Evolutionary conservation across 2,888 invertebrate genomes (phyloP).

Genomic region (Pterobdella sp.): DNA sequence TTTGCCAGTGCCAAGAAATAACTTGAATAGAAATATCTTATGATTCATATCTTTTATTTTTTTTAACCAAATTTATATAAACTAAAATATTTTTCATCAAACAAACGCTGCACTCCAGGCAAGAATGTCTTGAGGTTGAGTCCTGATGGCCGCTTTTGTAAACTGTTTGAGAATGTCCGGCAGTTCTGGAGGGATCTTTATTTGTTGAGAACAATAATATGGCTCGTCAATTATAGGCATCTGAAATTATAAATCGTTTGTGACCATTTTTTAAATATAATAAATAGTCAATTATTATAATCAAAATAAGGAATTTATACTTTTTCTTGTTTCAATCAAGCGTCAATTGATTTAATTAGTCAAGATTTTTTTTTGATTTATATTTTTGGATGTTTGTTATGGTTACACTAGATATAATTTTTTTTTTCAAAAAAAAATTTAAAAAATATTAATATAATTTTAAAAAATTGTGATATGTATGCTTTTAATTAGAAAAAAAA

Average conservation of each 20-base stretch:
- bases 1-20: slow-evolving; percentile 68
- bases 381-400: too few relatives aligned
- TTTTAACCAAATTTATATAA: background rate
- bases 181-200: slow-evolving; percentile 71
- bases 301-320: too few relatives aligned
- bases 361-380: too few relatives aligned
- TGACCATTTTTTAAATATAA: background rate
- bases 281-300: background rate
- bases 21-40: slow-evolving; percentile 38
- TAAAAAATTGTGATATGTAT: background rate
- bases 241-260: slow-evolving; percentile 6
- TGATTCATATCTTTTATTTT: background rate
- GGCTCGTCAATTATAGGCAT: slow-evolving; percentile 56
- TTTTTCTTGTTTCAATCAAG: too few relatives aligned
- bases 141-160: slow-evolving; percentile 81
- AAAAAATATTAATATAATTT: too few relatives aligned
- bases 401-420: too few relatives aligned
- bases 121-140: slow-evolving; percentile 76
- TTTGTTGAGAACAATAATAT: slow-evolving; percentile 73
- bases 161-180: slow-evolving; percentile 76
- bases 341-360: too few relatives aligned
- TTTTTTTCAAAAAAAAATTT: too few relatives aligned
- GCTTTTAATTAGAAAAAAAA: background rate
- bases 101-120: slow-evolving; percentile 66
- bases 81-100: slow-evolving; percentile 30